These are phyloP conservation scores for Heliconius nattereri DNA, from an alignment of 1,140 invertebrate species.

Conservation along the genomic window DNA sequence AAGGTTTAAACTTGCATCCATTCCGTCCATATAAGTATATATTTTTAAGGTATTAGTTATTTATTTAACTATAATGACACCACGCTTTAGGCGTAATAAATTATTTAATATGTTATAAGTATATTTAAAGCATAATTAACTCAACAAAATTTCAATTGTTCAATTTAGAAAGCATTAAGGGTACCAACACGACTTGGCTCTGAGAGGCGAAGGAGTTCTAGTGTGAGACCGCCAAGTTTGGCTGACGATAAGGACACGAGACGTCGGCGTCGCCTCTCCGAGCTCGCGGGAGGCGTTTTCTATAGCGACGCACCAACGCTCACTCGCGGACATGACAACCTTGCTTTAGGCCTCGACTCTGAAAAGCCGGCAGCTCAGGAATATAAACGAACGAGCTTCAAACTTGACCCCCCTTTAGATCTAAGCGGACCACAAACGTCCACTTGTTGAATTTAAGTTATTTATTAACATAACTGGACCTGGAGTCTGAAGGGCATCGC, in stretches of 20 bases:
- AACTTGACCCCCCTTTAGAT: conserved; percentile 45
- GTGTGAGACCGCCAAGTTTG: conserved; percentile 67
- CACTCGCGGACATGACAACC: conserved; percentile 64
- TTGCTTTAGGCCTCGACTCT: conserved; percentile 56
- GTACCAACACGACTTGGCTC: conserved; percentile 61
- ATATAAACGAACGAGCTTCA: conserved; percentile 52
- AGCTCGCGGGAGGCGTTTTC: conserved; percentile 73
- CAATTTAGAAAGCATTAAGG: conserved; percentile 57
- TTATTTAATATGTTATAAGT: too few species aligned
- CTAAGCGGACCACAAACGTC: conserved; percentile 50
- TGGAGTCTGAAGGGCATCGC: neutral
- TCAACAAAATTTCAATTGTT: neutral
- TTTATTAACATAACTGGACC: neutral
- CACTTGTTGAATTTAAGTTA: conserved; percentile 44
- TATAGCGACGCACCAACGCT: conserved; percentile 66
- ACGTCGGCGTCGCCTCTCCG: conserved; percentile 66
- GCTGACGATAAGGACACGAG: conserved; percentile 71
- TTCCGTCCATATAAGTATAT: too few species aligned
- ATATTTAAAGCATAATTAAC: too few species aligned
- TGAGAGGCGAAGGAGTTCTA: conserved; percentile 69
- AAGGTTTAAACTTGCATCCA: too few species aligned
- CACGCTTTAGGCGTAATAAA: too few species aligned
- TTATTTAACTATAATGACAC: too few species aligned
- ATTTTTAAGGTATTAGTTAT: too few species aligned
- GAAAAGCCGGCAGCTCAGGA: conserved; percentile 61